These are phyloP conservation scores for Muscidifurax raptorellus DNA, from an alignment of 1,140 invertebrate genomes.

Conservation along the genomic window DNA sequence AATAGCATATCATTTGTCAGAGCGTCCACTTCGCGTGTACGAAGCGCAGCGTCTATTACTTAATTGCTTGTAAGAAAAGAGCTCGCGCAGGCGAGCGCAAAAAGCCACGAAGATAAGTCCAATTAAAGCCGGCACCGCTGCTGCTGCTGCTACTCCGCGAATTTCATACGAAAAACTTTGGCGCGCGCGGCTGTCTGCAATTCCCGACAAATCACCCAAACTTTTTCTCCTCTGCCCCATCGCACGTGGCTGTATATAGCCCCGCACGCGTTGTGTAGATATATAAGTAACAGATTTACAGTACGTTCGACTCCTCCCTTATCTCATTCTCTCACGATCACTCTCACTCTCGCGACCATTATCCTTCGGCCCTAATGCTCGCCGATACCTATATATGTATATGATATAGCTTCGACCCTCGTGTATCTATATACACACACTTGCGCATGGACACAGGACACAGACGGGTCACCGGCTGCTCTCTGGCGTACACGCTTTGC, in stretches of 20 bases:
- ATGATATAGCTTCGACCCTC: not conserved
- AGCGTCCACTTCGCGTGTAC: too few species aligned
- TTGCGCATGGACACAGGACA: too few species aligned
- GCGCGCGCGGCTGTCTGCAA: not conserved
- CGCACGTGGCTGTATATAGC: too few species aligned
- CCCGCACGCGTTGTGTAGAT: not conserved
- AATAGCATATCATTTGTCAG: too few species aligned
- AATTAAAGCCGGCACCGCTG: not conserved
- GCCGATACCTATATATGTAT: not conserved
- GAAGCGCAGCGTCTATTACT: too few species aligned
- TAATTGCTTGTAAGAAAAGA: not conserved
- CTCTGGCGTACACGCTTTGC: slow-evolving; percentile 4
- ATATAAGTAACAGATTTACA: not conserved
- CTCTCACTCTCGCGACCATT: not conserved
- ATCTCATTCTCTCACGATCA: slow-evolving; percentile 28
- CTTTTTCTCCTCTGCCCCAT: not conserved
- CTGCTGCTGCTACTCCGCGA: too few species aligned
- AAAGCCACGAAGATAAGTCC: not conserved
- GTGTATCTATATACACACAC: too few species aligned
- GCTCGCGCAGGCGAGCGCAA: not conserved
- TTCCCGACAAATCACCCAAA: not conserved
- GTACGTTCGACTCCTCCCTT: not conserved
- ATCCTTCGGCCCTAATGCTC: not conserved
- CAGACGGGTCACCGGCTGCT: not conserved
- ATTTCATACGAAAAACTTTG: not conserved